Percentiles rank a stretch among this genome's conserved stretches.
Evolutionary conservation across 2,797 vertebrate species (phyloP).

Genomic region (Amblyopsis hoosieri): DNA sequence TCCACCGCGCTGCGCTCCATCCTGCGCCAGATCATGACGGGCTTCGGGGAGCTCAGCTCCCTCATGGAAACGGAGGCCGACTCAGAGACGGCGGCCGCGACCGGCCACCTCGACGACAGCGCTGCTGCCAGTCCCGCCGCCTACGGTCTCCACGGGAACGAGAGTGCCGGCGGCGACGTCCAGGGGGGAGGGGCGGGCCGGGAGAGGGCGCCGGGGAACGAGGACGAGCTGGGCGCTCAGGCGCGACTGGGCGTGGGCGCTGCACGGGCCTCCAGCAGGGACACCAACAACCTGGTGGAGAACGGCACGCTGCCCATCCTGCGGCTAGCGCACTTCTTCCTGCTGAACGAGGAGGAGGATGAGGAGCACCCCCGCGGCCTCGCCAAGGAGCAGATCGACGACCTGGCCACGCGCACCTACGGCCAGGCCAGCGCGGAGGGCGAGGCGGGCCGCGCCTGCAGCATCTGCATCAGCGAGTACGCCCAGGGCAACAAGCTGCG

Average conservation of each 20-base stretch:
- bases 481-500: slow-evolving; percentile 94
- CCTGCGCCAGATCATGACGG: slow-evolving; percentile 93
- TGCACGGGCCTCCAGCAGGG: slow-evolving; percentile 74
- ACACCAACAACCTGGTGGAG: slow-evolving; percentile 88
- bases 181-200: slow-evolving; percentile 48
- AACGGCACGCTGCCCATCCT: slow-evolving; percentile 90
- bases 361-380: slow-evolving; percentile 87
- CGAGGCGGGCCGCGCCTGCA: slow-evolving; percentile 88
- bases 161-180: slow-evolving; percentile 33
- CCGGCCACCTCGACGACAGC: slow-evolving; percentile 54
- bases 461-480: slow-evolving; percentile 95
- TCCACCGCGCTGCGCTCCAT: slow-evolving; percentile 89
- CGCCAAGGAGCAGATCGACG: slow-evolving; percentile 98
- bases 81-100: slow-evolving; percentile 76
- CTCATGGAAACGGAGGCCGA: slow-evolving; percentile 92
- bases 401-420: slow-evolving; percentile 91
- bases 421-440: slow-evolving; percentile 85
- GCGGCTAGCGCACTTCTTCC: slow-evolving; percentile 90
- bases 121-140: slow-evolving; percentile 42
- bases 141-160: slow-evolving; percentile 59
- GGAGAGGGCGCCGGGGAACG: slow-evolving; percentile 56
- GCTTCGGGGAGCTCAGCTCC: slow-evolving; percentile 92
- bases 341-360: slow-evolving; percentile 89
- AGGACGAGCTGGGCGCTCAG: slow-evolving; percentile 61
- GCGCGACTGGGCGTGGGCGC: slow-evolving; percentile 60